Base-by-base conservation (phyloP, 2,888 invertebrate species). In the Diplazon laetatorius region DNA sequence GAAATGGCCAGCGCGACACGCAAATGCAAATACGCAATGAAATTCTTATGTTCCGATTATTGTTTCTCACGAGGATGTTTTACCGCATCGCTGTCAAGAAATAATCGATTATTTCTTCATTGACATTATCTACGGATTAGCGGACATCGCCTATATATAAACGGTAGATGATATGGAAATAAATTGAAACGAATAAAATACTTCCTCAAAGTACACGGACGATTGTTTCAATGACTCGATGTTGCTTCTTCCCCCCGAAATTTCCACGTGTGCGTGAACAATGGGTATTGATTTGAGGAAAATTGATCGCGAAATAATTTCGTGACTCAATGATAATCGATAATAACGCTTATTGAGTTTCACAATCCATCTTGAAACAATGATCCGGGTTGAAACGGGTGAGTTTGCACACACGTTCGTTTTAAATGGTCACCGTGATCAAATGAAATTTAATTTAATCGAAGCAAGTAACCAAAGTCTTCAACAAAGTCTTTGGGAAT, bases 151-250 rank as follows among this genome's bases (percentile, higher is more conserved):
- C n/a, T 76, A 73, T 73, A 76, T 70, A 77, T 70, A n/a, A 80
- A 72, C 76, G 69, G 80, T 77, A 80, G 80, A 77, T 80, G 65
- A 65, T 69, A 78, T 78, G 66, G 68, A 69, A 78, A 78, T 78
- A 78, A 80, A 78, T 39, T 80, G 78, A 78, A 80, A 80, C 66
- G 63, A 79, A 79, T 78, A 81, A 81, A 81, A 57, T 35, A 69
- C 76, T 76, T 80, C 76, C 76, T 76, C 66, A 76, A 72, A 73
- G 59, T 76, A 59, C 50, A 72, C 48, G 50, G 12, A 25, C 50
- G 48, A 16, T 70, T 39, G 22, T 78, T n/a, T 71, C 70, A 48
- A 37, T 70, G 25, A 59, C 52, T 65, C 63, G 69, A 6, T 65
- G 20, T 8, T n/a, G 69, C 59, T 52, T 35, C 16, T 63, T 60